These are phyloP conservation scores for Phylloscopus trochilus DNA, from an alignment of 2,113 vertebrate species.

Conservation along the genomic window DNA sequence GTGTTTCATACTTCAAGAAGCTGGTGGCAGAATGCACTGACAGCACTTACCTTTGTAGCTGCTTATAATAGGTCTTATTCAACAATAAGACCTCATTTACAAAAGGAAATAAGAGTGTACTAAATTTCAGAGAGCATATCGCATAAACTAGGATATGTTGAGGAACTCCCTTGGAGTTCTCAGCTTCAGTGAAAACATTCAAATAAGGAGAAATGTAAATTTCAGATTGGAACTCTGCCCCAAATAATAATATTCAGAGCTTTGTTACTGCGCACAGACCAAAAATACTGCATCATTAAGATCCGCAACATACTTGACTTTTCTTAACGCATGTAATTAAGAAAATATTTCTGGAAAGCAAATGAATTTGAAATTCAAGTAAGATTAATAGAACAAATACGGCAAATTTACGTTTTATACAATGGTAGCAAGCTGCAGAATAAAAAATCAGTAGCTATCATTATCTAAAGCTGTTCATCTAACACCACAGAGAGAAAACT, in stretches of 20 bases:
- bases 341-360: conserved; percentile 43
- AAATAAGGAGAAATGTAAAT: conserved; percentile 48
- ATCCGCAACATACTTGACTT: conserved; percentile 16
- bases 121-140: conserved; percentile 26
- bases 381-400: conserved; percentile 26
- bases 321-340: conserved; percentile 38
- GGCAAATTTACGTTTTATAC: conserved; percentile 17
- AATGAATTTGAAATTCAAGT: conserved; percentile 43
- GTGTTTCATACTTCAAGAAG: conserved; percentile 50
- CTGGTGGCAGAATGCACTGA: conserved; percentile 34
- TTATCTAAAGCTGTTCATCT: conserved; percentile 59
- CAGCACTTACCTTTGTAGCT: conserved; percentile 50
- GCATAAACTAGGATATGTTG: neutral
- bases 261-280: conserved; percentile 14
- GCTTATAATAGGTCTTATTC: conserved; percentile 39
- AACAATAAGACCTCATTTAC: conserved; percentile 49
- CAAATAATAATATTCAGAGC: conserved; percentile 38
- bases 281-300: conserved; percentile 30
- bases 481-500: conserved; percentile 46
- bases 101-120: conserved; percentile 3
- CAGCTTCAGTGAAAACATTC: conserved; percentile 42
- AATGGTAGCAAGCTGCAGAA: conserved; percentile 43
- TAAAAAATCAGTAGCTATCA: conserved; percentile 57
- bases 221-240: conserved; percentile 46
- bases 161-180: conserved; percentile 35